Evolutionary conservation across 2,888 invertebrate species (phyloP).

Genomic region (Lycia hirtaria): DNA sequence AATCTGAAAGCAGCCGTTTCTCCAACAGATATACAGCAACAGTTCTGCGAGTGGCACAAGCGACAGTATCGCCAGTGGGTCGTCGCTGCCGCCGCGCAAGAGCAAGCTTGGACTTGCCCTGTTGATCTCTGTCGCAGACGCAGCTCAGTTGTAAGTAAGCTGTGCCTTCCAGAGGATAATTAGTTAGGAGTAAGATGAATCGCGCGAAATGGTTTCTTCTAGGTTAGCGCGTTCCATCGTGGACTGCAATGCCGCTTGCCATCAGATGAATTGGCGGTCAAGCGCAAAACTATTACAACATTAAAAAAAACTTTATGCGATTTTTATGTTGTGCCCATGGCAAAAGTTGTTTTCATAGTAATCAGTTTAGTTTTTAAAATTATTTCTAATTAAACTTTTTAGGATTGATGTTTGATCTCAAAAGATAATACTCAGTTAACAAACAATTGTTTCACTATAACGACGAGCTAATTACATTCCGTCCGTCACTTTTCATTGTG

Average conservation of each 20-base stretch:
- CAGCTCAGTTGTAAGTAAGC: slow-evolving; percentile 69
- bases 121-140: slow-evolving; percentile 72
- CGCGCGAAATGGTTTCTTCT: no score
- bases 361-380: no score
- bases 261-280: no score
- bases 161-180: not conserved
- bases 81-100: slow-evolving; percentile 54
- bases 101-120: slow-evolving; percentile 75
- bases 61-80: slow-evolving; percentile 67
- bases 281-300: no score
- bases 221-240: no score
- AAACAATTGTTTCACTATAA: not conserved
- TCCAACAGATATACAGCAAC: slow-evolving; percentile 67
- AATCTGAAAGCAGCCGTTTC: slow-evolving; percentile 6
- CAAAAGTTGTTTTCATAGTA: no score
- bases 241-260: no score
- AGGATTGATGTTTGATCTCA: not conserved
- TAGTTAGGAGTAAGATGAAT: not conserved
- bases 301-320: no score
- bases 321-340: no score
- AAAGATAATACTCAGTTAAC: not conserved
- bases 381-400: no score
- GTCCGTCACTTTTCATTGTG: slow-evolving; percentile 6
- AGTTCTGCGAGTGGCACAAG: slow-evolving; percentile 72
- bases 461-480: not conserved